phyloP scores from a whole-genome alignment of 2,113 vertebrate species.

The Aleadryas rufinucha region DNA sequence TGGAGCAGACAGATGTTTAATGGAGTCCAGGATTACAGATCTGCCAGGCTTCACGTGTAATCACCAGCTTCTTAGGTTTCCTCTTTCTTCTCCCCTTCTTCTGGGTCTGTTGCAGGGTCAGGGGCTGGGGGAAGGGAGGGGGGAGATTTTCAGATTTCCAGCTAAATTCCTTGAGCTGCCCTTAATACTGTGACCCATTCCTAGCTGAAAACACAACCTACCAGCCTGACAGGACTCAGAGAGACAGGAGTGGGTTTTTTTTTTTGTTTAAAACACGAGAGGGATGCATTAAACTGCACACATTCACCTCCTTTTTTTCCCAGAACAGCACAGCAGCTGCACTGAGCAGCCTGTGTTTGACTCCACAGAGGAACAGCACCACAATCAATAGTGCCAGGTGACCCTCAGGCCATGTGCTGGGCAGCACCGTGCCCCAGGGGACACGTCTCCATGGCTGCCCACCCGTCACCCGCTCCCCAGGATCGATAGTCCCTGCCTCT shows the following conservation, averaged over 20 bases:
- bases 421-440: not conserved
- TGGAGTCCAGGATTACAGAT: slow-evolving; percentile 43
- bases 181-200: slow-evolving; percentile 6
- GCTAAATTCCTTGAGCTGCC: slow-evolving; percentile 10
- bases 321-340: not conserved
- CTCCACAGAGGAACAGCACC: not conserved
- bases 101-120: slow-evolving; percentile 1
- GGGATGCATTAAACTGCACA: not conserved
- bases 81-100: not conserved
- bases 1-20: slow-evolving; percentile 65
- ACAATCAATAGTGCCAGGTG: not conserved
- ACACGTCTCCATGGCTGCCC: not conserved
- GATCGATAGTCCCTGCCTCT: not conserved
- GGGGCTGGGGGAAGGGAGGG: not conserved
- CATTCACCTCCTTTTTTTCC: not conserved
- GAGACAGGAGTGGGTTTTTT: accelerated
- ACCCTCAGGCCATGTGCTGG: not conserved
- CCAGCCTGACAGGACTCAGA: not conserved
- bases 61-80: slow-evolving; percentile 42
- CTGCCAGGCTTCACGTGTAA: slow-evolving; percentile 20
- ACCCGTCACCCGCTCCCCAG: not conserved
- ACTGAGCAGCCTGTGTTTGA: not conserved
- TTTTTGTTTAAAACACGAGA: not conserved
- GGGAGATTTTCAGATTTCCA: slow-evolving; percentile 18
- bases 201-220: not conserved